These are phyloP conservation scores for Rattus rattus DNA, from an alignment of 2,113 vertebrate genomes.

Conservation along the genomic window DNA sequence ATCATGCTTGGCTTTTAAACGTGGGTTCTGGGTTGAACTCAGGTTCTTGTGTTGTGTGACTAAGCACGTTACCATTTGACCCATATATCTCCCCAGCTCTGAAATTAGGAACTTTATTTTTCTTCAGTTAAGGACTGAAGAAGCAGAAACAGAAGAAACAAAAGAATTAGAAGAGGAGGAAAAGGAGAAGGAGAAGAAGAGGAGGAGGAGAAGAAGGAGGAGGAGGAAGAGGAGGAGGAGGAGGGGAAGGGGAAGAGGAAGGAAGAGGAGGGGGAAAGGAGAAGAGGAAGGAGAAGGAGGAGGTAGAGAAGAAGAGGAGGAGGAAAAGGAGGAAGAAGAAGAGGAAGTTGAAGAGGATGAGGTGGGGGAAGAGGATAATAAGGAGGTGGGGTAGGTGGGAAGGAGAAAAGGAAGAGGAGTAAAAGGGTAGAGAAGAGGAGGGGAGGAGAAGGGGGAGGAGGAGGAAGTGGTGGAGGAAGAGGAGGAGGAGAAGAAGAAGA, in stretches of 20 bases:
- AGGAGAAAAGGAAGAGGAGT: fast-evolving
- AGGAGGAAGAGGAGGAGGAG: too few species aligned
- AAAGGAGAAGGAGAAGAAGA: too few species aligned
- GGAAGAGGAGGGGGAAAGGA: fast-evolving
- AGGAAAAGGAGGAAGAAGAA: too few species aligned
- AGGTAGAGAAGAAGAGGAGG: fast-evolving
- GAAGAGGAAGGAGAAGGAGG: too few species aligned
- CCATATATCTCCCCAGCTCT: background rate
- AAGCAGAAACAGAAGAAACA: background rate
- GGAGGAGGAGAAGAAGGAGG: background rate
- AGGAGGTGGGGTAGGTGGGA: background rate
- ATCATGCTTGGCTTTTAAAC: background rate
- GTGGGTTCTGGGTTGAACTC: background rate
- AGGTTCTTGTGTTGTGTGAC: background rate
- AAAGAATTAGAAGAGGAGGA: background rate
- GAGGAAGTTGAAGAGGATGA: background rate
- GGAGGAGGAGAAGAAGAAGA: too few species aligned
- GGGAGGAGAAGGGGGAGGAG: fast-evolving
- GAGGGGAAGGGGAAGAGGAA: background rate
- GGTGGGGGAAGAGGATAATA: fast-evolving
- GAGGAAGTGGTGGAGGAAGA: background rate
- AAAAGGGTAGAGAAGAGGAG: too few species aligned
- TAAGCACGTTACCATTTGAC: background rate
- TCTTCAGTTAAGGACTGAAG: background rate
- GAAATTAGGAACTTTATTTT: background rate